Evolutionary conservation across 2,113 vertebrate species (phyloP).

Genomic region (Natator depressus): DNA sequence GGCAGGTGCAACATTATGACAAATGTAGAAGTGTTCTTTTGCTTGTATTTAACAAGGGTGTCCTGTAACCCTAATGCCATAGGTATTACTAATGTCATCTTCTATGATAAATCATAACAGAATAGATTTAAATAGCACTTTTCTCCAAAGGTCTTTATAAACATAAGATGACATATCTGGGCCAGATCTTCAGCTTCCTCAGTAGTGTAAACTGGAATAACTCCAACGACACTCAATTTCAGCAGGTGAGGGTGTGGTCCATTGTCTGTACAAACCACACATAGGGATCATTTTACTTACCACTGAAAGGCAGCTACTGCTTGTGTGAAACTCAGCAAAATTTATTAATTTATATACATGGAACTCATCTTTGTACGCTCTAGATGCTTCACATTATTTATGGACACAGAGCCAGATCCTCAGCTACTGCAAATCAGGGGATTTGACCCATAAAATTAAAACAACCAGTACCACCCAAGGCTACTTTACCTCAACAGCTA

Average conservation of each 20-base stretch:
- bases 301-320: neutral
- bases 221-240: neutral
- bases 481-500: fast-evolving
- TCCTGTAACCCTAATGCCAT: neutral
- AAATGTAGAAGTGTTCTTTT: neutral
- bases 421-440: neutral
- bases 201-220: neutral
- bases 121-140: neutral
- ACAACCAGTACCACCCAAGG: neutral
- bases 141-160: neutral
- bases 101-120: neutral
- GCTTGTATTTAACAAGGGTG: neutral
- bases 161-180: neutral
- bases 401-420: neutral
- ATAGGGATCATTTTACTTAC: neutral
- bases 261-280: neutral
- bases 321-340: neutral
- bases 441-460: neutral
- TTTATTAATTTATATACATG: neutral
- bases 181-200: neutral
- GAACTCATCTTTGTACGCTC: neutral
- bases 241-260: neutral
- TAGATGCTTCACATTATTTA: neutral
- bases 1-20: neutral
- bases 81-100: neutral